A percentile compares a stretch with the other conserved stretches of the same genome.
Conservation (phyloP, 2,888 invertebrate genomes). For the Cremastinae sp. region DNA sequence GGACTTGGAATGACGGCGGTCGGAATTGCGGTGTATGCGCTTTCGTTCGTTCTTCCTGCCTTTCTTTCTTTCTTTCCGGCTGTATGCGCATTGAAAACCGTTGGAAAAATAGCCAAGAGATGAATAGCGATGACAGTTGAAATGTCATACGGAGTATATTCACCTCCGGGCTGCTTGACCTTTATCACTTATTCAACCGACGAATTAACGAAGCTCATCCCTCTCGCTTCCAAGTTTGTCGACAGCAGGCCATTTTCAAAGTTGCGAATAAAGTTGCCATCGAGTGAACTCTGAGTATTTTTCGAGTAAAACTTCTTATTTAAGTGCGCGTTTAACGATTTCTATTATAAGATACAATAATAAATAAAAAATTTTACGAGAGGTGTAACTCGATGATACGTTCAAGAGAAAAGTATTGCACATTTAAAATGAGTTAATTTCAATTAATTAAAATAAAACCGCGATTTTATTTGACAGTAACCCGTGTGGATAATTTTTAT, state of each 20-base stretch:
- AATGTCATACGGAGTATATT: conserved; percentile 25
- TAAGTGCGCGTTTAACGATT: no score
- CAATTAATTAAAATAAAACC: no score
- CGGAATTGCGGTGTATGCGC: conserved; percentile 70
- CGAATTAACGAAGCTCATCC: conserved; percentile 15
- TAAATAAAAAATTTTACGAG: background rate
- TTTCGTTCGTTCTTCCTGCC: background rate
- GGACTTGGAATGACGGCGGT: conserved; percentile 79
- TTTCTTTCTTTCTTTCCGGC: background rate
- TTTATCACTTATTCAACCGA: conserved; percentile 45
- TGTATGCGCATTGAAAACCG: conserved; percentile 17
- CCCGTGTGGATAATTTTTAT: no score
- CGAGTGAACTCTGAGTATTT: no score
- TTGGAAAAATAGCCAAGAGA: conserved; percentile 54
- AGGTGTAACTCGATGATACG: conserved; percentile 1
- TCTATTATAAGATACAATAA: background rate
- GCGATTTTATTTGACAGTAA: no score
- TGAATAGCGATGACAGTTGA: conserved; percentile 30
- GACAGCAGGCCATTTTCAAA: background rate
- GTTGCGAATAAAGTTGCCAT: background rate
- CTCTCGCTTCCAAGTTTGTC: background rate
- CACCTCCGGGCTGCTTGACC: conserved; percentile 48
- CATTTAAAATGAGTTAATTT: no score
- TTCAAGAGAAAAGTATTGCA: no score
- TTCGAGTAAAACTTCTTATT: no score